Evolutionary conservation across 2,888 invertebrate genomes (phyloP).

Genomic region (Antheraea yamamai): DNA sequence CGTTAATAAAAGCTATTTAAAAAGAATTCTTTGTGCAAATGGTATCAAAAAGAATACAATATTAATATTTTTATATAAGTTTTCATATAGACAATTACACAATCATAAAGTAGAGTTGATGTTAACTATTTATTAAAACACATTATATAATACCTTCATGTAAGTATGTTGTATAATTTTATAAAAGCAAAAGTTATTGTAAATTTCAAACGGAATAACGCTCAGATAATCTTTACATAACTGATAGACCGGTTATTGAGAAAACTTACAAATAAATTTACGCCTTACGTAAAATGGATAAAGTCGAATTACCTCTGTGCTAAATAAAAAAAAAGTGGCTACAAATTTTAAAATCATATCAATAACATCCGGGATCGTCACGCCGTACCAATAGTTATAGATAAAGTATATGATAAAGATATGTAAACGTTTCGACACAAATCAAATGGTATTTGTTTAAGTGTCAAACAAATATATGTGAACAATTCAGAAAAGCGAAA

Average conservation of each 20-base stretch:
- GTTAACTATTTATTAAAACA: not conserved
- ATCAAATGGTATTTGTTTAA: conserved; percentile 18
- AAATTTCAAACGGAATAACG: not conserved
- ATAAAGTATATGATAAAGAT: conserved; percentile 19
- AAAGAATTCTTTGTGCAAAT: not conserved
- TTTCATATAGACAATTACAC: not conserved
- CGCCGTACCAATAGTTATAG: conserved; percentile 16
- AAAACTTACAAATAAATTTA: conserved; percentile 5
- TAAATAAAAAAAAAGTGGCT: not conserved
- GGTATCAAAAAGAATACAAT: not conserved
- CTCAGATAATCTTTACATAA: not conserved
- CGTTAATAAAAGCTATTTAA: not conserved
- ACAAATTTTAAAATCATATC: conserved; percentile 7
- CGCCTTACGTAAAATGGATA: not conserved
- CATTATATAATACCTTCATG: not conserved
- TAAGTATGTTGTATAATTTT: not conserved
- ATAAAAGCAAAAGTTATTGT: not conserved
- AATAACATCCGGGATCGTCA: conserved; percentile 12
- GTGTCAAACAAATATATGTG: conserved; percentile 11
- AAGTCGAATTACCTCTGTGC: not conserved
- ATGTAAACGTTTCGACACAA: conserved; percentile 20
- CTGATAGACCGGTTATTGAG: not conserved
- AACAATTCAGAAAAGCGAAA: not conserved
- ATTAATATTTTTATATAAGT: not conserved
- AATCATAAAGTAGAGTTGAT: not conserved